Conservation (phyloP, 2,113 vertebrate genomes). For the Gasterosteus nipponicus region DNA sequence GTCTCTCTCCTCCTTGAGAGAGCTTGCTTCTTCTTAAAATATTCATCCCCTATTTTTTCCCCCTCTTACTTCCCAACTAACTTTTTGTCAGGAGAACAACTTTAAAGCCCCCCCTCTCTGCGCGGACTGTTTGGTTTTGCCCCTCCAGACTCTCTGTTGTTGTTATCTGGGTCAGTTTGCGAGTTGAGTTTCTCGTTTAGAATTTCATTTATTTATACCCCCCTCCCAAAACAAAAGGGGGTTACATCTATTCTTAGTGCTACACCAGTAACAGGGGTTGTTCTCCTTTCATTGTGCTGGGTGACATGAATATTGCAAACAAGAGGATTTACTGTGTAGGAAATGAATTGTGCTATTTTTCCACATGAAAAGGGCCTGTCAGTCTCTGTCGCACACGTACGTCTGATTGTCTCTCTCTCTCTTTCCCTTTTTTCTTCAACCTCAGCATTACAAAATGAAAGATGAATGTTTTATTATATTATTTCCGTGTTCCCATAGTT, state of each 20-base stretch:
- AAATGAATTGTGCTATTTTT: slow-evolving; percentile 72
- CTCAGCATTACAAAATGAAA: slow-evolving; percentile 70
- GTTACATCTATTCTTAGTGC: slow-evolving; percentile 62
- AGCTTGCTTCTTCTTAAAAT: slow-evolving; percentile 70
- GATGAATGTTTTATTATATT: slow-evolving; percentile 74
- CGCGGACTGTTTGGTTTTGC: slow-evolving; percentile 61
- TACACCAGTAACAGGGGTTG: slow-evolving; percentile 56
- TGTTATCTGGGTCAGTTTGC: slow-evolving; percentile 76
- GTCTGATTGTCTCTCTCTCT: slow-evolving; percentile 46
- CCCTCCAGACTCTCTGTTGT: slow-evolving; percentile 64
- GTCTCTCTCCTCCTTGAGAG: slow-evolving; percentile 50
- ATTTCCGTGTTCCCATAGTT: slow-evolving; percentile 61
- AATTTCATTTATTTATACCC: slow-evolving; percentile 38
- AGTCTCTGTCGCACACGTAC: slow-evolving; percentile 58
- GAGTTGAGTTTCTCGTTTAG: slow-evolving; percentile 50
- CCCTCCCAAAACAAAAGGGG: slow-evolving; percentile 43
- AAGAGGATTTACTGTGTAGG: slow-evolving; percentile 55
- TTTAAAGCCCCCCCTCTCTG: slow-evolving; percentile 29
- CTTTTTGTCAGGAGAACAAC: slow-evolving; percentile 72
- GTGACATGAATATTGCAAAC: slow-evolving; percentile 77
- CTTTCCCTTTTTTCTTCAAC: slow-evolving; percentile 41
- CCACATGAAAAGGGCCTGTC: slow-evolving; percentile 73
- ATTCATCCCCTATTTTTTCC: slow-evolving; percentile 61
- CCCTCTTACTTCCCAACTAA: slow-evolving; percentile 62
- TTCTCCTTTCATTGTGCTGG: slow-evolving; percentile 70